Evolutionary conservation across 1,140 invertebrate species (phyloP).

Genomic region (Aphelenchoides fujianensis): DNA sequence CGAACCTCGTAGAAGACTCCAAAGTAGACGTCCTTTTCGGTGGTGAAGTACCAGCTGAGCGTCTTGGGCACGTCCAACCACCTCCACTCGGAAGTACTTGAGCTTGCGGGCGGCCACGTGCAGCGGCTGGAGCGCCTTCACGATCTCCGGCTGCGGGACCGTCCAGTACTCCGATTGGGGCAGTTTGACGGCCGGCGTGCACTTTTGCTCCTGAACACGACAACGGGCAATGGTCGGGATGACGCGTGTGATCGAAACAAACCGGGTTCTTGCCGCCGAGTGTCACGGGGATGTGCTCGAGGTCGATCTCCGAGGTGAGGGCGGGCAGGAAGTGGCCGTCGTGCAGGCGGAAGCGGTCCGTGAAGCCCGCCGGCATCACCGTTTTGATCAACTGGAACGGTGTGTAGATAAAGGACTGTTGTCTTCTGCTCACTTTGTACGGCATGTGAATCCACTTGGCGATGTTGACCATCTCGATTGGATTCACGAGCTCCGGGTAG

Average conservation of each 20-base stretch:
- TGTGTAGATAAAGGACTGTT: background rate
- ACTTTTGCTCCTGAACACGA: slow-evolving; percentile 53
- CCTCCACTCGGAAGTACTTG: slow-evolving; percentile 44
- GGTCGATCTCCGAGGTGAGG: slow-evolving; percentile 49
- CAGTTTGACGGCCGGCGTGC: slow-evolving; percentile 46
- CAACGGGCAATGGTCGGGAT: background rate
- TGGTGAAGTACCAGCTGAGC: slow-evolving; percentile 59
- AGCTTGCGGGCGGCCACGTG: slow-evolving; percentile 47
- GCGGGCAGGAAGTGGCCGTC: slow-evolving; percentile 54
- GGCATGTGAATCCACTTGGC: slow-evolving; percentile 61
- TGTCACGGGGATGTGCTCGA: slow-evolving; percentile 53
- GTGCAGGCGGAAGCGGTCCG: slow-evolving; percentile 58
- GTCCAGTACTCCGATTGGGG: slow-evolving; percentile 44
- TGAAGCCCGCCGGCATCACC: slow-evolving; percentile 62
- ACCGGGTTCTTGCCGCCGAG: slow-evolving; percentile 56
- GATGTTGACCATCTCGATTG: slow-evolving; percentile 61
- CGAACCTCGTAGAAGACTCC: slow-evolving; percentile 54
- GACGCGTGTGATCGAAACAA: background rate
- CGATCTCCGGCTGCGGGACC: slow-evolving; percentile 33
- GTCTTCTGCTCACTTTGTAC: slow-evolving; percentile 37
- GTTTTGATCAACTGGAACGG: slow-evolving; percentile 34
- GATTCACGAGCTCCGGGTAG: slow-evolving; percentile 60
- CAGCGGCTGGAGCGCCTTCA: slow-evolving; percentile 48
- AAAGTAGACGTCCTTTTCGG: slow-evolving; percentile 60
- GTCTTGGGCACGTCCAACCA: slow-evolving; percentile 34